Base-by-base conservation (phyloP, 2,113 vertebrate genomes). In the Grammomys surdaster region DNA sequence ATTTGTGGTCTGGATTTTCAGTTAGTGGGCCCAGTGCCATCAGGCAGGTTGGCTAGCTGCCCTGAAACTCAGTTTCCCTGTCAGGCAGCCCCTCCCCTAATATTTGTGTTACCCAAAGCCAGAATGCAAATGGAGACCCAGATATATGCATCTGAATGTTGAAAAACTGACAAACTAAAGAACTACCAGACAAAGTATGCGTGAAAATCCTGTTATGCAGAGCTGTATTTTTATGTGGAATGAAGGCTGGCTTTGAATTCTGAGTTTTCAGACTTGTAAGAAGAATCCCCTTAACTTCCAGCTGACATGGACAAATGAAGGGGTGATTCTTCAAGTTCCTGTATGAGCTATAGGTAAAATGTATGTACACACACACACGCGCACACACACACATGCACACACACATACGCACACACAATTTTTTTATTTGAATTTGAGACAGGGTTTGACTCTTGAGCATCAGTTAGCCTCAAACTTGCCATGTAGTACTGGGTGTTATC, bases 201-300 rank as follows among this genome's bases (percentile, higher is more conserved):
- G 86, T 33, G 20, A 40, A 85, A 77, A 33, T 22, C 82, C 28
- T 82, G 31, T 40, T 72, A 1, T 8, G 33, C 28, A 78, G 24
- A 72, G 14, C 24, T 63, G 8, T 12, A 17, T 9, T 24, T 80
- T 56, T 5, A 1, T 54, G 36, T 88, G 6, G 12, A 24, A 31
- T 51, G 67, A 46, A 94, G 54, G 31, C 46, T 33, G 33, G 43
- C 16, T 85, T 65, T 70, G 63, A 72, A 80, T 48, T 73, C 73
- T 63, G 80, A 92, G 56, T 43, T 95, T 95, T 94, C 17, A 24
- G n/a, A 43, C 31, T 75, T 82, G 46, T 31, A 1, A 2, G 87
- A 46, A 12, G 87, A 46, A 12, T 43, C 46, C 43, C 13, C 14
- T 3, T 4, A 1, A n/a, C 33, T 46, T 46, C 33, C 13, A 16